These are phyloP conservation scores for Pachycephala philippinensis DNA, from an alignment of 2,113 vertebrate genomes.

Conservation along the genomic window DNA sequence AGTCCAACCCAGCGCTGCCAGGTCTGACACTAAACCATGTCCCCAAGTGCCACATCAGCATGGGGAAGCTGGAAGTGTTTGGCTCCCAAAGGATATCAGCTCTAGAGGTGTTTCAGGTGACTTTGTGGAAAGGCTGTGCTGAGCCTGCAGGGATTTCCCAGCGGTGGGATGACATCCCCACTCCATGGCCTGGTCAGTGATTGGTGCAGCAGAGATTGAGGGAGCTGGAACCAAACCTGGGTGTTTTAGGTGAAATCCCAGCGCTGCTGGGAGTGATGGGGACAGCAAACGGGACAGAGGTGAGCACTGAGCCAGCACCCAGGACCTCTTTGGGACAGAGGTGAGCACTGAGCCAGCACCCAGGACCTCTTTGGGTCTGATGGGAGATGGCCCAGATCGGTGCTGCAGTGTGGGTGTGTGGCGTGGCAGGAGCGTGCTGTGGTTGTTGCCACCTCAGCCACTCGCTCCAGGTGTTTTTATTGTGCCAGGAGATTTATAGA, in stretches of 20 bases:
- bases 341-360: background rate
- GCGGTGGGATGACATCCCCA: background rate
- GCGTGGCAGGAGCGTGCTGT: background rate
- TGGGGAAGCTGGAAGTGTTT: rapidly evolving
- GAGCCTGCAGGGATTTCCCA: background rate
- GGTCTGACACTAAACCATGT: background rate
- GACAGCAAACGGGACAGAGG: background rate
- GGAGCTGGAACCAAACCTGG: background rate
- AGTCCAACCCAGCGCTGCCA: background rate
- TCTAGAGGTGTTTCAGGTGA: background rate
- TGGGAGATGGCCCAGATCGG: background rate
- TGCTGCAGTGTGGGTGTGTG: background rate
- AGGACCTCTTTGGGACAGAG: background rate
- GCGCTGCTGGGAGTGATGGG: background rate
- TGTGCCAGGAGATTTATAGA: background rate
- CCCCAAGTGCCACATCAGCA: background rate
- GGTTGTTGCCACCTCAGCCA: background rate
- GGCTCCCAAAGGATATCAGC: background rate
- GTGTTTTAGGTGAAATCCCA: background rate
- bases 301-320: background rate
- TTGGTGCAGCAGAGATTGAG: background rate
- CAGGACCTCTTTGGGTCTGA: background rate
- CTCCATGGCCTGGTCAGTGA: rapidly evolving
- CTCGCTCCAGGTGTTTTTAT: background rate
- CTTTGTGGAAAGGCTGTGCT: background rate